Evolutionary conservation across 2,888 invertebrate species (phyloP), one percentile per base, ranked within the genome.

Genomic region (Phyllotreta cruciferae): DNA sequence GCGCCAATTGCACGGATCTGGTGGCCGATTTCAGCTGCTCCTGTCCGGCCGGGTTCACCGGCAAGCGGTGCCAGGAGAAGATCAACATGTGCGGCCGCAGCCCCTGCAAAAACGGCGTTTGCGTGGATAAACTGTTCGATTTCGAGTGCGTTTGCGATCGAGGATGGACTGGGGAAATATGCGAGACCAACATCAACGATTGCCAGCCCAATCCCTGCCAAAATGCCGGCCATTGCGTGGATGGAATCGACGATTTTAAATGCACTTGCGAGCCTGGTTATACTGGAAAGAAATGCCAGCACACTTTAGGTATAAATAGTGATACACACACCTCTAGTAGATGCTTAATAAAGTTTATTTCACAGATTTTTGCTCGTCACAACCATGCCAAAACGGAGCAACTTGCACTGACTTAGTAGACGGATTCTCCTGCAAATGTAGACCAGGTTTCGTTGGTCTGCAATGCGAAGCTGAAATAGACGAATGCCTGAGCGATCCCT

Each of bases 241-340:
- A 98, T 77, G 84, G 90, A 64, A 87, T 94, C 3, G 88, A 94
- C 73, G 94, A 91, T 56, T 96, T 88, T 73, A 87, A 87, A 37
- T 98, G 97, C 77, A 90, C 88, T 56, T 98, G 97, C 78, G 94
- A 96, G 78, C 88, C 93, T n/a, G 97, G 96, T 0, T 97, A 90
- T 77, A 95, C 96, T 1, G 97, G 97, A 45, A 93, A 94, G 78
- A 88, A 89, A 72, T 97, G 96, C 78, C 96, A 97, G 77, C 96
- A 96, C 76, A 60, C 66, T 24, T 66, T 70, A 60, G 60, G 58
- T 58, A 35, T n/a, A n/a, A n/a, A n/a, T n/a, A n/a, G n/a, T n/a
- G n/a, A n/a, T n/a, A n/a, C n/a, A n/a, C n/a, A n/a, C n/a, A n/a
- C n/a, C n/a, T n/a, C n/a, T n/a, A n/a, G n/a, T n/a, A n/a, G n/a